Evolutionary conservation across 2,888 invertebrate species (phyloP).

Genomic region (Zhuqinia jingwanae): DNA sequence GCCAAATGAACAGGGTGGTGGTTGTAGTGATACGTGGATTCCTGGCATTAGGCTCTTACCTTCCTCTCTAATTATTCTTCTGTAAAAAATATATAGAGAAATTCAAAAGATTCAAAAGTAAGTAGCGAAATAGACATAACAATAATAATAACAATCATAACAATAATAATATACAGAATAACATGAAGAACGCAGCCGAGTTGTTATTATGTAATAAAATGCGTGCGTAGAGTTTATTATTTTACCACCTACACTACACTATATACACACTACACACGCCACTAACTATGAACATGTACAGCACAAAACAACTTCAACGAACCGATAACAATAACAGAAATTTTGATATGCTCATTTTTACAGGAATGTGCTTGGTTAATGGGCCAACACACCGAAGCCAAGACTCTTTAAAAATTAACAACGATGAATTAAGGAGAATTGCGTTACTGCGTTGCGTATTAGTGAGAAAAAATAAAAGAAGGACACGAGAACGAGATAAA

Average conservation of each 20-base stretch:
- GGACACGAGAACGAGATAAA: slow-evolving; percentile 12
- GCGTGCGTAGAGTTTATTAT: slow-evolving; percentile 48
- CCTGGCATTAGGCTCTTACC: slow-evolving; percentile 54
- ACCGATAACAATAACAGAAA: slow-evolving; percentile 53
- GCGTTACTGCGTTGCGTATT: not conserved
- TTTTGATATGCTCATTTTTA: slow-evolving; percentile 54
- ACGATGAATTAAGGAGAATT: slow-evolving; percentile 19
- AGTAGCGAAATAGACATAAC: slow-evolving; percentile 20
- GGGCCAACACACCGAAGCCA: slow-evolving; percentile 65
- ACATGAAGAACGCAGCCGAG: slow-evolving; percentile 5
- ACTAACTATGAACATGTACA: no score
- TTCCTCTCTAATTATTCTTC: slow-evolving; percentile 67
- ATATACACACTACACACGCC: no score
- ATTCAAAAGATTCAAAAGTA: slow-evolving; percentile 46
- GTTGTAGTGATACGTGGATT: slow-evolving; percentile 47
- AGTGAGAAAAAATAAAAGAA: not conserved
- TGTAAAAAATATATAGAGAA: slow-evolving; percentile 51
- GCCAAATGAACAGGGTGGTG: slow-evolving; percentile 61
- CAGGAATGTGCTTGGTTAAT: slow-evolving; percentile 40
- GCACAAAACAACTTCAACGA: slow-evolving; percentile 33
- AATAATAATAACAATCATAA: not conserved
- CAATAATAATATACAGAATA: not conserved
- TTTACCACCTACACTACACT: not conserved
- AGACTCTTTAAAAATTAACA: slow-evolving; percentile 3
- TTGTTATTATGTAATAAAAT: slow-evolving; percentile 55